Percentiles rank a stretch among this genome's conserved stretches.
Conservation (phyloP, 2,888 invertebrate species). For the Adelognathus sp. region DNA sequence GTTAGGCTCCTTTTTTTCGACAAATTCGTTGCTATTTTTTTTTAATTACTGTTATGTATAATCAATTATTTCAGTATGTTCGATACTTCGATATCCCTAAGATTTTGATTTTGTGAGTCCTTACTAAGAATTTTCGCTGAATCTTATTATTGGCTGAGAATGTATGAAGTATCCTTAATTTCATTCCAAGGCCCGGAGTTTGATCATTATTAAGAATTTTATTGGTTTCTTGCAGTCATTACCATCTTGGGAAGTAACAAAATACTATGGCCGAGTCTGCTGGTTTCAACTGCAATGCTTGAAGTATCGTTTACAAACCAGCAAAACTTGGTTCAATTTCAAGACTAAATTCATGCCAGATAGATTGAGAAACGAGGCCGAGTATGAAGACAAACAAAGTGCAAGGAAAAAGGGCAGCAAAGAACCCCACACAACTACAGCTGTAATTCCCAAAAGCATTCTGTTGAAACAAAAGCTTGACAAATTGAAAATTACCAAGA, state of each 20-base stretch:
- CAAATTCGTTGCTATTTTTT: no score
- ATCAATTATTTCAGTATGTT: no score
- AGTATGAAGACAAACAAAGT: conserved; percentile 57
- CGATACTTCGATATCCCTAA: no score
- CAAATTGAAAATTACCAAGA: not conserved
- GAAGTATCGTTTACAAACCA: conserved; percentile 69
- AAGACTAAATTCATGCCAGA: conserved; percentile 68
- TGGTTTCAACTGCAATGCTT: conserved; percentile 68
- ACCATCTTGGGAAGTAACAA: conserved; percentile 71
- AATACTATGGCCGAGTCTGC: conserved; percentile 70
- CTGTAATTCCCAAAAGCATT: not conserved
- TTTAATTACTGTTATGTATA: no score
- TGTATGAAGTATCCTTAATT: not conserved
- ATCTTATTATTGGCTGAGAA: no score
- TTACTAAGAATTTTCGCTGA: no score
- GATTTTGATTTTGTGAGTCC: no score
- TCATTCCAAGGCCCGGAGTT: no score
- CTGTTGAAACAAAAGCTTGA: conserved; percentile 15
- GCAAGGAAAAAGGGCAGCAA: not conserved
- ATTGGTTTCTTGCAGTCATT: conserved; percentile 60
- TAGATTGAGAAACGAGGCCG: conserved; percentile 61
- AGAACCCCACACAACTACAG: no score
- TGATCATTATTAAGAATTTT: not conserved
- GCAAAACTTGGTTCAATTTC: conserved; percentile 70
- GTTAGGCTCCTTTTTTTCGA: no score